A percentile compares a stretch with the other conserved stretches of the same genome.
Conservation (phyloP, 2,888 invertebrate species). For the Dynastes grantii region DNA sequence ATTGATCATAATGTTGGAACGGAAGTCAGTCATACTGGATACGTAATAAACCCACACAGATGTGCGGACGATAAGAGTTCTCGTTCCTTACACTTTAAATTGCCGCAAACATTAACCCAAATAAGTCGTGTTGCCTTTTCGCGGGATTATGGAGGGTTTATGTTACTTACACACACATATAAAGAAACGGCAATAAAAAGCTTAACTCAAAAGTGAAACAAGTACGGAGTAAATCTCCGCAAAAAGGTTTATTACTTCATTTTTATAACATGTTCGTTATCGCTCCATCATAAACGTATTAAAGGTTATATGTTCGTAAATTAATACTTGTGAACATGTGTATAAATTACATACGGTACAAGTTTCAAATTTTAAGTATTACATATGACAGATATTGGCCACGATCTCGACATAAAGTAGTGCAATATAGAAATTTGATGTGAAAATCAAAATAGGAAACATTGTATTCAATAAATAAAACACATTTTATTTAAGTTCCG, state of each 20-base stretch:
- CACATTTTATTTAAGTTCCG: too few species aligned
- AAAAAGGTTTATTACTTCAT: constrained; percentile 14
- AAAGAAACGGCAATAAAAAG: background rate
- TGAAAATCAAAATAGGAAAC: background rate
- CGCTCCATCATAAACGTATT: constrained; percentile 6
- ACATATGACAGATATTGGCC: constrained; percentile 16
- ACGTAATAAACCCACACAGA: background rate
- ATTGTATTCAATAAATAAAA: too few species aligned
- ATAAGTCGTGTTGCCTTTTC: background rate
- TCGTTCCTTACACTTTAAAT: constrained; percentile 11
- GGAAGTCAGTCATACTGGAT: constrained; percentile 10
- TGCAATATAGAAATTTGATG: background rate
- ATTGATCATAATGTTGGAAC: constrained; percentile 27
- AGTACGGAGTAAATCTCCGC: background rate
- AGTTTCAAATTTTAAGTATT: background rate
- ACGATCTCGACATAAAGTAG: background rate
- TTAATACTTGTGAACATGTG: background rate
- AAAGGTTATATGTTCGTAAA: constrained; percentile 14
- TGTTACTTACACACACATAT: background rate
- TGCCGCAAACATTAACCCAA: constrained; percentile 12
- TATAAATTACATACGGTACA: constrained; percentile 6
- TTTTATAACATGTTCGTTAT: constrained; percentile 6
- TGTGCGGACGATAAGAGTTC: constrained; percentile 1
- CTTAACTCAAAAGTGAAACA: background rate
- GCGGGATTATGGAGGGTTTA: background rate